phyloP scores from a whole-genome alignment of 37 sponge, comb jelly and placozoan genomes.

The Hexactinellida sp. region DNA sequence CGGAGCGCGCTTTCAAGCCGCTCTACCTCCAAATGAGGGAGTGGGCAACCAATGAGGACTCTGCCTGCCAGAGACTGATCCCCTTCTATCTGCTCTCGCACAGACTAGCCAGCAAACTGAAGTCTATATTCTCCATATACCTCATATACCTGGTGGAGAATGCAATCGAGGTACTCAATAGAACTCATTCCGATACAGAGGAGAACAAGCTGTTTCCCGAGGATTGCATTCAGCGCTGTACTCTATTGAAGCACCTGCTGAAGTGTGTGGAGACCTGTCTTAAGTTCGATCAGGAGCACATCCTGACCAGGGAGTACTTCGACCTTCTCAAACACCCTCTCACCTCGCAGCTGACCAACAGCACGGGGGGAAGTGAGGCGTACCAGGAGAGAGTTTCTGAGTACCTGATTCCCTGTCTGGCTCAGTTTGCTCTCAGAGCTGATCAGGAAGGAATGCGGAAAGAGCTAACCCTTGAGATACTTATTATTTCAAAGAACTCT shows the following conservation, averaged over 20 bases:
- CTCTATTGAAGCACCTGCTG: background rate
- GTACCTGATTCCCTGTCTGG: slow-evolving; percentile 57
- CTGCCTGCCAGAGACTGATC: slow-evolving; percentile 36
- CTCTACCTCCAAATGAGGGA: slow-evolving; percentile 56
- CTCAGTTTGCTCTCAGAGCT: slow-evolving; percentile 71
- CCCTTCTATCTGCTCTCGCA: slow-evolving; percentile 50
- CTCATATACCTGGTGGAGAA: background rate
- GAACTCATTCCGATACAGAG: background rate
- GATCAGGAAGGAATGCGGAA: slow-evolving; percentile 69
- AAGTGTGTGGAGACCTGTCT: background rate
- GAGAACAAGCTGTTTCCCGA: background rate
- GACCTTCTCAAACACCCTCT: background rate
- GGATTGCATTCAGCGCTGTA: background rate
- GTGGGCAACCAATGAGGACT: slow-evolving; percentile 44
- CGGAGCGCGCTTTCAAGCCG: slow-evolving; percentile 62
- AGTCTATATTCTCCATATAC: background rate
- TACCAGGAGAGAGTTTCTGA: background rate
- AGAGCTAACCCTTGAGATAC: slow-evolving; percentile 62
- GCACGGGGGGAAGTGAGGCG: background rate
- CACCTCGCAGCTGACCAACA: slow-evolving; percentile 23
- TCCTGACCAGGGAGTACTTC: background rate
- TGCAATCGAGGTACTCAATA: background rate
- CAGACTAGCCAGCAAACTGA: background rate
- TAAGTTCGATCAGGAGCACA: background rate
- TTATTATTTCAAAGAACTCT: slow-evolving; percentile 39